Conservation (phyloP, 2,797 vertebrate species). For the Eulemur mongoz region DNA sequence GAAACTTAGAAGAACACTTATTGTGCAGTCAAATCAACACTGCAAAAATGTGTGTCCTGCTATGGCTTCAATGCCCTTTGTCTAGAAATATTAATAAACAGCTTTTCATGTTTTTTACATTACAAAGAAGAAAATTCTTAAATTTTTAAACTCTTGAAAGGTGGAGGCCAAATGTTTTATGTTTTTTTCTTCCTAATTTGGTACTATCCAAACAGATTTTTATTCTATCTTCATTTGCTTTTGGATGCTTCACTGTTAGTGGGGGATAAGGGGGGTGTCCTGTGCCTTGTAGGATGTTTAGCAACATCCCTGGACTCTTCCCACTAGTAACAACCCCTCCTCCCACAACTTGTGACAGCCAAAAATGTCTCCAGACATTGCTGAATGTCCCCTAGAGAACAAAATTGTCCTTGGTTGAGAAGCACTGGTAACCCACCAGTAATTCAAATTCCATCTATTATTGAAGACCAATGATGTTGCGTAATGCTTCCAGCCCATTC, state of each 20-base stretch:
- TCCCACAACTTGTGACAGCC: background rate
- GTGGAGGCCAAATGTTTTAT: background rate
- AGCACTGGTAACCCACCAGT: background rate
- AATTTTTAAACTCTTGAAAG: background rate
- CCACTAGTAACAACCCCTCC: background rate
- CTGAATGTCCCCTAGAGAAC: background rate
- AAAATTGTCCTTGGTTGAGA: background rate
- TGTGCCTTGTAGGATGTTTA: background rate
- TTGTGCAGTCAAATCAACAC: slow-evolving; percentile 43
- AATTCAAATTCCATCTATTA: background rate
- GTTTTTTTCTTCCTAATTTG: background rate
- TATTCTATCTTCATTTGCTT: background rate
- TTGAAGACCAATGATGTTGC: background rate
- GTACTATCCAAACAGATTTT: background rate
- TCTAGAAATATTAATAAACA: background rate
- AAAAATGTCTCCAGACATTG: background rate
- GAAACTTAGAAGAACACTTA: background rate
- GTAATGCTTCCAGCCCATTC: background rate
- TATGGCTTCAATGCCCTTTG: background rate
- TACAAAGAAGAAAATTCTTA: slow-evolving; percentile 11
- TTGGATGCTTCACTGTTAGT: background rate
- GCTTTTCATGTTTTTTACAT: background rate
- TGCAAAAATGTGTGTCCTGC: background rate
- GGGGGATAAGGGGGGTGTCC: background rate
- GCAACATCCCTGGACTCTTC: background rate